Conservation (phyloP, 2,888 invertebrate genomes). For the Steinernema scapterisci region DNA sequence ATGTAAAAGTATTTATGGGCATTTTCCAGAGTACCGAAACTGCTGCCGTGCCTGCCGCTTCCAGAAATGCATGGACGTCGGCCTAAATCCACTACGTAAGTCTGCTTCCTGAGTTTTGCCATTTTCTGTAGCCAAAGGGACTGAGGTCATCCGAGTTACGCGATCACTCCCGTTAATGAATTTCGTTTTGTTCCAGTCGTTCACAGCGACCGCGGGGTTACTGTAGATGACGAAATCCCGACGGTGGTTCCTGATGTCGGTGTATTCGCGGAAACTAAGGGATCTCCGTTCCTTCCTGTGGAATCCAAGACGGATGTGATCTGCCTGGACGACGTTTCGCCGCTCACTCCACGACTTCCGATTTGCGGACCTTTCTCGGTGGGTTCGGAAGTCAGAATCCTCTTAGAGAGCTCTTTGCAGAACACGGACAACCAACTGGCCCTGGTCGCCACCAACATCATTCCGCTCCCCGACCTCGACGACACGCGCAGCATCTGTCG, state of each 20-base stretch:
- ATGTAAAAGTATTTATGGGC: too few species aligned
- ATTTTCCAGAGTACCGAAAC: conserved; percentile 35
- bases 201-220: conserved; percentile 35
- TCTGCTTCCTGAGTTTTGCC: neutral
- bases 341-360: neutral
- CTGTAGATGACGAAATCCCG: conserved; percentile 26
- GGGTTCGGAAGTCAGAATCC: neutral
- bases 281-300: neutral
- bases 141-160: neutral
- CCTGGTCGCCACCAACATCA: conserved; percentile 30
- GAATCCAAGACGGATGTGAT: neutral
- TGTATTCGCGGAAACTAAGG: neutral
- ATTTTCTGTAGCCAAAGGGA: neutral
- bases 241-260: neutral
- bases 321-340: neutral
- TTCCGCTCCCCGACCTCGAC: conserved; percentile 11
- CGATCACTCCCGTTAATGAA: neutral
- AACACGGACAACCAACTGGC: conserved; percentile 10
- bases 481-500: conserved; percentile 30
- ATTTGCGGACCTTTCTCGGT: conserved; percentile 21
- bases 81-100: conserved; percentile 37
- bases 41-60: conserved; percentile 35
- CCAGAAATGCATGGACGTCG: conserved; percentile 34
- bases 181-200: conserved; percentile 31
- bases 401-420: neutral